Evolutionary conservation across 1,140 invertebrate genomes (phyloP).

Genomic region (Popillia japonica): DNA sequence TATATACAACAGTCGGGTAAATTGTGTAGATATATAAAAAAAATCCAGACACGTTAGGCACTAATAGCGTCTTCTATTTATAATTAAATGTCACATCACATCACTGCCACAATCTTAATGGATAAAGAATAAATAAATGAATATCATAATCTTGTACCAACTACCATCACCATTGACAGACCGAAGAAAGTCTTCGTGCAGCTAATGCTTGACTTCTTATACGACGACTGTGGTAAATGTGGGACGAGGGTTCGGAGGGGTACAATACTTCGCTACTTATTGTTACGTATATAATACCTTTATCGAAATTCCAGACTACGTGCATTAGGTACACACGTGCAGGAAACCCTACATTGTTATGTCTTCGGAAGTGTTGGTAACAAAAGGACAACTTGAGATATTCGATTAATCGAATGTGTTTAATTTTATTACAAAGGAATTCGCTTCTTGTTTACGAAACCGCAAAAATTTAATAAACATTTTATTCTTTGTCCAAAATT

Average conservation of each 20-base stretch:
- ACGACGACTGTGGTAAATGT: neutral
- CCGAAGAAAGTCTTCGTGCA: conserved; percentile 17
- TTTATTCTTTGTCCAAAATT: no score
- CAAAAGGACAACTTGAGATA: neutral
- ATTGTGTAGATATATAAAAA: neutral
- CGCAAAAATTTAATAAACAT: no score
- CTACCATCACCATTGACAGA: conserved; percentile 16
- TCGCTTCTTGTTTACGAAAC: no score
- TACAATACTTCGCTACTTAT: neutral
- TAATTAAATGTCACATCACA: conserved; percentile 21
- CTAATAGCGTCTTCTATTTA: neutral
- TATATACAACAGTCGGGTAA: neutral
- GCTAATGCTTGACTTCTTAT: conserved; percentile 18
- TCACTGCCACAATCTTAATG: neutral
- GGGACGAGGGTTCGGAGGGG: conserved; percentile 23
- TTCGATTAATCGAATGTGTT: no score
- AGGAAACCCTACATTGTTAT: neutral
- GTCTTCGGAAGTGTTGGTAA: neutral
- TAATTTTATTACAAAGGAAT: no score
- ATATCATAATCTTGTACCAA: conserved; percentile 12
- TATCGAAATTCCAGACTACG: neutral
- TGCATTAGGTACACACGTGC: neutral
- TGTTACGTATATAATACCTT: neutral
- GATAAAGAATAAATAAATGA: neutral
- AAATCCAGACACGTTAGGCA: conserved; percentile 7